Base-by-base conservation (phyloP, 2,888 invertebrate species). In the Escarpia spicata region DNA sequence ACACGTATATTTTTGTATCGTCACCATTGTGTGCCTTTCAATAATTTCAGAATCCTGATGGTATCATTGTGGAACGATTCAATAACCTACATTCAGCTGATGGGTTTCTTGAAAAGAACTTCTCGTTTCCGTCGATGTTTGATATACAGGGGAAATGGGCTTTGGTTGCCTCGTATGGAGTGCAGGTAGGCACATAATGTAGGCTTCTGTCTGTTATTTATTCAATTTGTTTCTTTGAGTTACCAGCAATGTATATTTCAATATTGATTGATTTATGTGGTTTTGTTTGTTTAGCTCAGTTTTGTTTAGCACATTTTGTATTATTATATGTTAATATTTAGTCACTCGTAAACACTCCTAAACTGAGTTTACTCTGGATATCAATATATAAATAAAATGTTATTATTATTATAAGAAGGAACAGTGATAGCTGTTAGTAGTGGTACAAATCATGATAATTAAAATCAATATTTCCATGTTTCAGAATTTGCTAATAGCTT, bases 61-160 rank as follows among this genome's bases (percentile, higher is more conserved):
- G 75, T 6, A 75, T 75, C 26, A 26, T 75, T n/a, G 75, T 75
- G 75, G 75, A 75, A 6, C 19, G 75, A 75, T 75, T 26, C 15
- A 75, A 26, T 75, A 6, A 75, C 75, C 75, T 75, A 19, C 75
- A 75, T 75, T 75, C 75, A 75, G 19, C 75, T 75, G 75, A 75
- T 75, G 75, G 75, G n/a, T 75, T 75, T 75, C 75, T 75, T 75
- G 75, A 75, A 75, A 75, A 75, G 75, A 75, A 75, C n/a, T 75
- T 75, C 75, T 19, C 75, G 19, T 75, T 75, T 75, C 75, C 75
- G 75, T 75, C 26, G 6, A 3, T 6, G 6, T 75, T 26, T 4
- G 26, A 26, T 75, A 26, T 75, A 26, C 19, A 75, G 26, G 75
- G 75, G n/a, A 75, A 75, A 26, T 75, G 75, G 75, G n/a, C 75